These are phyloP conservation scores for Lagocephalus sceleratus DNA, from an alignment of 2,797 vertebrate genomes.

Conservation along the genomic window DNA sequence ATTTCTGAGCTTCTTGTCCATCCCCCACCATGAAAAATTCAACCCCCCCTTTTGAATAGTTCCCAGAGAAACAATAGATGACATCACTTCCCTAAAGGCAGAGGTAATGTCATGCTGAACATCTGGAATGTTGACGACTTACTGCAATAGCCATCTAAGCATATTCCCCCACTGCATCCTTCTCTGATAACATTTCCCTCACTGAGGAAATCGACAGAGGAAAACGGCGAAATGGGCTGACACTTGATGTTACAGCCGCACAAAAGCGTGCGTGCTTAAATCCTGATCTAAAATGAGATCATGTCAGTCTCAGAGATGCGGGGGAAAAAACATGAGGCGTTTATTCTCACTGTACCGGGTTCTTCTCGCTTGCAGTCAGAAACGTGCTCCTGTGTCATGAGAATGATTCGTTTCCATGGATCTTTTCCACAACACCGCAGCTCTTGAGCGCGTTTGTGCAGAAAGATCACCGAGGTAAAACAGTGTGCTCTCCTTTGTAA, in stretches of 20 bases:
- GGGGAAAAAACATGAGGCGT: slow-evolving; percentile 22
- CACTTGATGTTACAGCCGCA: not conserved
- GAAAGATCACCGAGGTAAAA: slow-evolving; percentile 20
- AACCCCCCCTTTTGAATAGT: slow-evolving; percentile 24
- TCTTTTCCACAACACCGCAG: slow-evolving; percentile 34
- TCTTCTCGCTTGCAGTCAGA: slow-evolving; percentile 31
- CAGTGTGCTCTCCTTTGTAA: slow-evolving; percentile 23
- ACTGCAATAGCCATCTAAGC: slow-evolving; percentile 47
- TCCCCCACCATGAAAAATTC: slow-evolving; percentile 14
- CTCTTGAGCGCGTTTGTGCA: slow-evolving; percentile 17
- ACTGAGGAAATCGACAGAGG: slow-evolving; percentile 10
- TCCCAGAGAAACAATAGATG: slow-evolving; percentile 60
- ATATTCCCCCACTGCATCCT: slow-evolving; percentile 30
- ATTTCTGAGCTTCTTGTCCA: slow-evolving; percentile 15
- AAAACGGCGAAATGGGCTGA: slow-evolving; percentile 5
- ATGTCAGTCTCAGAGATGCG: slow-evolving; percentile 15
- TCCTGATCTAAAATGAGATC: slow-evolving; percentile 9
- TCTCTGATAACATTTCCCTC: slow-evolving; percentile 32
- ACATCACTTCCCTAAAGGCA: slow-evolving; percentile 63
- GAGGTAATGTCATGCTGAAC: slow-evolving; percentile 52
- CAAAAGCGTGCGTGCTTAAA: slow-evolving; percentile 5
- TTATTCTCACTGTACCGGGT: slow-evolving; percentile 16
- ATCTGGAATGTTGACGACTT: slow-evolving; percentile 62
- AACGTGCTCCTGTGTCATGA: slow-evolving; percentile 27
- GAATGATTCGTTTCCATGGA: slow-evolving; percentile 39